Evolutionary conservation across 1,140 invertebrate species (phyloP).

Genomic region (Yoshiicerus persimilis): DNA sequence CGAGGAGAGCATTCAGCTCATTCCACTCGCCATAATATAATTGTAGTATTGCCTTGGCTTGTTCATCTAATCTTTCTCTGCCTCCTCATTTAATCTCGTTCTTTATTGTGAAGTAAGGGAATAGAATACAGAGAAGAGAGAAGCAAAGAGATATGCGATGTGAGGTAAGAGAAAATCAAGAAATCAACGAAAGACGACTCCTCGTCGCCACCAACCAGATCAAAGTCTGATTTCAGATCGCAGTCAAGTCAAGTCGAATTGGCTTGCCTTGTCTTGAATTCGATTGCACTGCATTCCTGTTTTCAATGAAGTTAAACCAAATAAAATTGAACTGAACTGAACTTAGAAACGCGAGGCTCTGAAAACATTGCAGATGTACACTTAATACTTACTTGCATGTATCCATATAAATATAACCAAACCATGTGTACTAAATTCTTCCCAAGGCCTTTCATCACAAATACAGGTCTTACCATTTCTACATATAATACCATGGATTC

Average conservation of each 20-base stretch:
- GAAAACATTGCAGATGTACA: neutral
- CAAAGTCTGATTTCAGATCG: neutral
- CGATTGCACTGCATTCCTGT: slow-evolving; percentile 9
- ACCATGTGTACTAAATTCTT: slow-evolving; percentile 4
- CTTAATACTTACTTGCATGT: neutral
- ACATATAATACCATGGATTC: neutral
- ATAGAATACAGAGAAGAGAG: neutral
- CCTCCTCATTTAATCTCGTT: slow-evolving; percentile 22
- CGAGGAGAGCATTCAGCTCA: neutral
- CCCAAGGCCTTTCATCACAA: neutral
- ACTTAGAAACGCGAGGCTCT: neutral
- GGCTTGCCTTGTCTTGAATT: neutral
- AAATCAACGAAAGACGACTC: slow-evolving; percentile 12
- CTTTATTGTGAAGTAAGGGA: neutral
- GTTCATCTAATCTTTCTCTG: neutral
- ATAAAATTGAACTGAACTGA: neutral
- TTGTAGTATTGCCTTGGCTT: neutral
- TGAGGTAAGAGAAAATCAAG: neutral
- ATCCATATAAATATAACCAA: neutral
- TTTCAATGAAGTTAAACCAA: neutral
- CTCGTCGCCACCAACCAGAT: slow-evolving; percentile 13
- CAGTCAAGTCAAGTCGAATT: neutral
- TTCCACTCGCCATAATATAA: neutral
- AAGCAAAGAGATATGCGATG: no score
- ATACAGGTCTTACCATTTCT: neutral